Percentiles rank a stretch among this genome's conserved stretches.
These are phyloP conservation scores for Trachymyrmex septentrionalis DNA, from an alignment of 1,140 invertebrate species.

Conservation along the genomic window DNA sequence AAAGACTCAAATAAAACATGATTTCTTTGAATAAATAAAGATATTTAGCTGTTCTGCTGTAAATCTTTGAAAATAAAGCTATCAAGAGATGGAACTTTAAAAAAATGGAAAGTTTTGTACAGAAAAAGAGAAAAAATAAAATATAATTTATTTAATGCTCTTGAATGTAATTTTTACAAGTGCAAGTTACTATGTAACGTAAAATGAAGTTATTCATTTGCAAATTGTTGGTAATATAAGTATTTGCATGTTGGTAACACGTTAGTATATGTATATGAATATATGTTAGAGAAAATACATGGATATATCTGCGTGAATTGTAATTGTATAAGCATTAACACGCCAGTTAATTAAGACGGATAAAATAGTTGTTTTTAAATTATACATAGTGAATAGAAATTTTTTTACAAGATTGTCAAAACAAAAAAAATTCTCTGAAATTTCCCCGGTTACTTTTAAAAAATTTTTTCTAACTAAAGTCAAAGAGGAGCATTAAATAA, in stretches of 20 bases:
- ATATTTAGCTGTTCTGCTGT: not conserved
- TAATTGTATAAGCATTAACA: not conserved
- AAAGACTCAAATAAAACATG: not conserved
- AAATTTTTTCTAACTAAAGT: too few species aligned
- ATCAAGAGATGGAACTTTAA: not conserved
- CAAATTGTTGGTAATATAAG: not conserved
- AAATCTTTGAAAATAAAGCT: not conserved
- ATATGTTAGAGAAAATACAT: not conserved
- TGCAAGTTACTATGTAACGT: not conserved
- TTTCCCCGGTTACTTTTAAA: too few species aligned
- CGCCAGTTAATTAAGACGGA: too few species aligned
- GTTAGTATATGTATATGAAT: too few species aligned
- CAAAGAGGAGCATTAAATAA: too few species aligned
- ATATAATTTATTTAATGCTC: not conserved
- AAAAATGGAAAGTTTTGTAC: not conserved
- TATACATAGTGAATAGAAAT: too few species aligned
- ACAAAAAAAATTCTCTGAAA: too few species aligned
- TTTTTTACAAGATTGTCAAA: too few species aligned
- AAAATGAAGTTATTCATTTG: not conserved
- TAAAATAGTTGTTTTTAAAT: too few species aligned
- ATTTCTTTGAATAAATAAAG: not conserved
- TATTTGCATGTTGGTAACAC: not conserved
- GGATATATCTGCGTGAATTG: not conserved
- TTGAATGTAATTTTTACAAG: not conserved
- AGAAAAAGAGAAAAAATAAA: not conserved